Conservation (phyloP, 2,888 invertebrate species). For the Alloplasta piceator region DNA sequence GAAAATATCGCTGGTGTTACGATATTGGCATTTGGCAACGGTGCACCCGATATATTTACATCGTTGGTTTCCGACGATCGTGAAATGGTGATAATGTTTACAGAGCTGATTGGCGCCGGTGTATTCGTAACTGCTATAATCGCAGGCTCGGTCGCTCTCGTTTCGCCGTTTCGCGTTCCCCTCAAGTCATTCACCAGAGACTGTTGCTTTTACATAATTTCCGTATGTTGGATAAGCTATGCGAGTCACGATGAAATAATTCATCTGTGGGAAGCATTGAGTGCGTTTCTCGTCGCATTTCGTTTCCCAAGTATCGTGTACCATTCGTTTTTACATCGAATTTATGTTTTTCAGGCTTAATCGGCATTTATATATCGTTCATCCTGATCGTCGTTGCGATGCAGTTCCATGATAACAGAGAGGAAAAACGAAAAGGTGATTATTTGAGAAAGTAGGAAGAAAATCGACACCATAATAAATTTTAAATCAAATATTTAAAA, state of each 20-base stretch:
- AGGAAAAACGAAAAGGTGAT: constrained; percentile 73
- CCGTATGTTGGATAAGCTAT: constrained; percentile 84
- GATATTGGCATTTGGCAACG: constrained; percentile 89
- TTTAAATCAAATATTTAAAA: too few relatives aligned
- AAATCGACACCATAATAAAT: too few relatives aligned
- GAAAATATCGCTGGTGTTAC: constrained; percentile 87
- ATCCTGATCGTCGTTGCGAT: constrained; percentile 83
- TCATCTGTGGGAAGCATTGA: constrained; percentile 84
- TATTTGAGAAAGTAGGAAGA: neutral
- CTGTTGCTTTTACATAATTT: constrained; percentile 78
- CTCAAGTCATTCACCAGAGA: constrained; percentile 76
- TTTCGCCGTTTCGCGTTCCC: constrained; percentile 84
- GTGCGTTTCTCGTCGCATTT: constrained; percentile 71
- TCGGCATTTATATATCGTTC: constrained; percentile 83
- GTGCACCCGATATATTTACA: constrained; percentile 88
- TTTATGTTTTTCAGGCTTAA: constrained; percentile 78
- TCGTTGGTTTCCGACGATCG: constrained; percentile 84
- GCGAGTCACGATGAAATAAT: constrained; percentile 83
- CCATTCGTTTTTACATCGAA: neutral
- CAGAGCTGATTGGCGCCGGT: constrained; percentile 85
- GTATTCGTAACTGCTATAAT: constrained; percentile 87
- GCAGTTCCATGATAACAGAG: constrained; percentile 75
- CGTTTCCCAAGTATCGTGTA: neutral
- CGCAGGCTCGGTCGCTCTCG: constrained; percentile 85
- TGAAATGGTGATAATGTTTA: constrained; percentile 81